Evolutionary conservation across 2,113 vertebrate species (phyloP), one percentile per base, ranked within the genome.

Genomic region (Chlamydotis undulata): DNA sequence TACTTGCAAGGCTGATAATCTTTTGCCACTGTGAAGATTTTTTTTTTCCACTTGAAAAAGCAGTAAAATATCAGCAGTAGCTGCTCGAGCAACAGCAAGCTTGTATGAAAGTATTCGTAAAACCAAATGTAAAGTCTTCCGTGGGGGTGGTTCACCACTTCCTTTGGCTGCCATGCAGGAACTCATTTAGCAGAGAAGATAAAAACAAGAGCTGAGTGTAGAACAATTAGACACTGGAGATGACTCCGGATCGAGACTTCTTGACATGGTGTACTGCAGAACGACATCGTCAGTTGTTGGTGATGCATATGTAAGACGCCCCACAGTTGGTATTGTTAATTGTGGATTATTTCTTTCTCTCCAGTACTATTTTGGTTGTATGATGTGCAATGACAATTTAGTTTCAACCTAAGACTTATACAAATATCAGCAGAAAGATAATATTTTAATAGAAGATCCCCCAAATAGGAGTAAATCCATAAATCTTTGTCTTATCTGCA

Each of bases 161-260:
- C 96, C 89, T 94, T 90, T 96, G 91, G 78, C 94, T 94, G 93
- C 84, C 85, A 93, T 87, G 75, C 93, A 97, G 95, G 87, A 97
- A 92, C 96, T 97, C 92, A 96, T 97, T 97, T 97, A 97, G 90
- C 87, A 97, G 67, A 97, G 86, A 95, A 96, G 94, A 97, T 94
- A 93, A 97, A 97, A 97, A 96, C 78, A 96, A 96, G 87, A 92
- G 31, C 87, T 92, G 70, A 93, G 83, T 45, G 67, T 24, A 80
- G 68, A 93, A 78, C 94, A 97, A 93, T 76, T 37, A 74, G 50
- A 89, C 77, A 88, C 63, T 83, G 84, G 26, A 93, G 80, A 77
- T 56, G 24, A 45, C 75, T 90, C 45, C 55, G 24, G 7, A 52
- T 65, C 25, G 29, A 37, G 37, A 56, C 94, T 83, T 94, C 87